Evolutionary conservation across 2,797 vertebrate species (phyloP).

Genomic region (Dermochelys coriacea): DNA sequence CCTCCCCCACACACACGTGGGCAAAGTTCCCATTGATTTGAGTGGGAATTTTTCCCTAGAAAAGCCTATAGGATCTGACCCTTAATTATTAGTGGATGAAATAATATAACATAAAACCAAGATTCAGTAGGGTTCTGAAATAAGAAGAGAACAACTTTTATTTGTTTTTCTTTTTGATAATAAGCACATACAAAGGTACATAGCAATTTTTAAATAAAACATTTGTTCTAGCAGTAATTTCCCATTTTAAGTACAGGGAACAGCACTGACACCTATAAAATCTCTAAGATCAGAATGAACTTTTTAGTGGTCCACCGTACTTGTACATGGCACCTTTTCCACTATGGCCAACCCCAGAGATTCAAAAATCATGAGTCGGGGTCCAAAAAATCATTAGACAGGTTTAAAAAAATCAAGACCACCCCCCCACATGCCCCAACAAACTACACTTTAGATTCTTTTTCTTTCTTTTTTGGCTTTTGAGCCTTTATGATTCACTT

Average conservation of each 20-base stretch:
- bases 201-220: neutral
- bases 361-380: neutral
- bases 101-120: neutral
- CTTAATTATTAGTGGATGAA: slow-evolving; percentile 7
- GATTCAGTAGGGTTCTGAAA: neutral
- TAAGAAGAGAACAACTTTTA: neutral
- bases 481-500: neutral
- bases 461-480: neutral
- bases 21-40: neutral
- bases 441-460: neutral
- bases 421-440: too few species aligned
- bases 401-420: neutral
- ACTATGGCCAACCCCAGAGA: neutral
- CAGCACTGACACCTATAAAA: neutral
- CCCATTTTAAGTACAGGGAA: accelerated
- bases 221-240: neutral
- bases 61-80: neutral
- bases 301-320: neutral
- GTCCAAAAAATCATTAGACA: neutral
- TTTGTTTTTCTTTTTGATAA: neutral
- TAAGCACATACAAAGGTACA: neutral
- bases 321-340: accelerated
- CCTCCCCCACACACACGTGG: neutral
- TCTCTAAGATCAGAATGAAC: neutral
- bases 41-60: neutral